A percentile compares a stretch with the other conserved stretches of the same genome.
These are phyloP conservation scores for Bombus vancouverensis DNA, from an alignment of 1,140 invertebrate genomes.

Conservation along the genomic window DNA sequence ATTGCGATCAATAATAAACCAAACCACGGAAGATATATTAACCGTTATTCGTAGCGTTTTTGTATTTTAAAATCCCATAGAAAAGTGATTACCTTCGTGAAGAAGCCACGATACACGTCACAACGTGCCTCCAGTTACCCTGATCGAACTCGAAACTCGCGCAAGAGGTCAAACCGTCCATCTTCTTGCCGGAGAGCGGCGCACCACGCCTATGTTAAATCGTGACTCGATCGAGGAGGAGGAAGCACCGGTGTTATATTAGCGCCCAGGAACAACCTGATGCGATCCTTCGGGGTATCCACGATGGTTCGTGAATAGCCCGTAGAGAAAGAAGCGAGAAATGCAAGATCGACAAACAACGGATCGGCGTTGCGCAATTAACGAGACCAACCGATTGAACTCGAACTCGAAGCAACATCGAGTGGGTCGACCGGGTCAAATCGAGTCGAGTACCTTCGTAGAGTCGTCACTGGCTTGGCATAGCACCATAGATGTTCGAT, in stretches of 20 bases:
- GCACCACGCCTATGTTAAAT: conserved; percentile 76
- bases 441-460: conserved; percentile 36
- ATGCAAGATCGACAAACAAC: conserved; percentile 62
- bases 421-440: conserved; percentile 45
- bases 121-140: conserved; percentile 10
- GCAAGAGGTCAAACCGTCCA: conserved; percentile 73
- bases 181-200: conserved; percentile 65
- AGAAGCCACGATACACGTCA: not conserved
- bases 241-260: conserved; percentile 66
- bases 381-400: conserved; percentile 57
- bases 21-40: not conserved
- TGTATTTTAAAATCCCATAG: no score
- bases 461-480: conserved; percentile 50
- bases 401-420: conserved; percentile 17
- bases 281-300: conserved; percentile 59
- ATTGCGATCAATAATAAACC: not conserved
- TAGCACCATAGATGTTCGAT: conserved; percentile 24
- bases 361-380: conserved; percentile 61
- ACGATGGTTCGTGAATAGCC: conserved; percentile 64
- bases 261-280: conserved; percentile 62
- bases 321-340: conserved; percentile 54
- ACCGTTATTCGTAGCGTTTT: not conserved
- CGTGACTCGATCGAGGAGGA: conserved; percentile 73
- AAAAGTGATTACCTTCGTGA: conserved; percentile 14
- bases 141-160: conserved; percentile 55